Evolutionary conservation across 2,113 vertebrate genomes (phyloP).

Genomic region (Oncorhynchus clarkii): DNA sequence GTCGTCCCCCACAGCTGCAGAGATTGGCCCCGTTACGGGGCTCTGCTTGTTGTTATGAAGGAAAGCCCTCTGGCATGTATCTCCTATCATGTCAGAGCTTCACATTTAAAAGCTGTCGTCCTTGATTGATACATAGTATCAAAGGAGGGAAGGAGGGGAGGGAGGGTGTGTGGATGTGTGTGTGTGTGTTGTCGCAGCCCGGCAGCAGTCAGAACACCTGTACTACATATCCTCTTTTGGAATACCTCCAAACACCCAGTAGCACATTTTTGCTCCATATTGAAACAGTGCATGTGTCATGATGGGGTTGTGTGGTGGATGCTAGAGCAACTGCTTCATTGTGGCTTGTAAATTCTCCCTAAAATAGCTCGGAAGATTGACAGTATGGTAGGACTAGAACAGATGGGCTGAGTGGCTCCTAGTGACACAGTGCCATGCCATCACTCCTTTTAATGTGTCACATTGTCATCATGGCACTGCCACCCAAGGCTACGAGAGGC

Average conservation of each 20-base stretch:
- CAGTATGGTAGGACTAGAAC: conserved; percentile 5
- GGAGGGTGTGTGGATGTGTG: conserved; percentile 23
- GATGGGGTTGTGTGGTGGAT: not conserved
- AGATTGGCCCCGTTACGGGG: conserved; percentile 71
- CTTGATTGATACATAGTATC: conserved; percentile 76
- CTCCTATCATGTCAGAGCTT: conserved; percentile 74
- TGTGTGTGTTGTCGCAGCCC: not conserved
- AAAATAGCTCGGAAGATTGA: not conserved
- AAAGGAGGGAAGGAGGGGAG: not conserved
- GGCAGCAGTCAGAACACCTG: not conserved
- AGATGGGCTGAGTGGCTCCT: conserved; percentile 24
- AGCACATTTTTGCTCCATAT: not conserved
- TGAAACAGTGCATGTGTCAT: not conserved
- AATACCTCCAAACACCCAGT: not conserved
- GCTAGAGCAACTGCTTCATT: not conserved
- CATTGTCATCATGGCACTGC: conserved; percentile 34
- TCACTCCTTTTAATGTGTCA: conserved; percentile 50
- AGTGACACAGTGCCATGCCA: conserved; percentile 43
- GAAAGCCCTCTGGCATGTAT: conserved; percentile 76
- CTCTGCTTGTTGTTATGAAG: conserved; percentile 82
- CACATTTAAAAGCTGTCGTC: conserved; percentile 76
- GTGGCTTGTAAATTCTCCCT: not conserved
- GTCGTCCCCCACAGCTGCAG: conserved; percentile 66
- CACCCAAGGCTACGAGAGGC: conserved; percentile 28
- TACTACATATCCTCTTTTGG: not conserved